phyloP scores from a whole-genome alignment of 2,797 vertebrate species.

The Arnoldichthys spilopterus region DNA sequence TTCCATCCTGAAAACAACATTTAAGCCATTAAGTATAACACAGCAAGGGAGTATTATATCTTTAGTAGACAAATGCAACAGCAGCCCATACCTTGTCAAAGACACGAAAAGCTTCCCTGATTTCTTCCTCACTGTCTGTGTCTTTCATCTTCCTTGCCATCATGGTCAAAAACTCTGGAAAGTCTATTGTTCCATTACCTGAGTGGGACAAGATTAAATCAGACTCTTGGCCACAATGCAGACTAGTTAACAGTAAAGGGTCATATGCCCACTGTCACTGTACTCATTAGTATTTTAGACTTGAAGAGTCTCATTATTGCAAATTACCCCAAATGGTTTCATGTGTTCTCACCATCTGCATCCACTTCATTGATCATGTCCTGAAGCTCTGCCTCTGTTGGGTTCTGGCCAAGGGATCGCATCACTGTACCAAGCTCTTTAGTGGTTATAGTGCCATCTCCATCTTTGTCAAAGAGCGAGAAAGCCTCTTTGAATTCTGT shows the following conservation, averaged over 20 bases:
- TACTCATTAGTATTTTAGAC: neutral
- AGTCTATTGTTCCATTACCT: slow-evolving; percentile 92
- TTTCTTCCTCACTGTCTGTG: slow-evolving; percentile 92
- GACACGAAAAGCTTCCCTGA: slow-evolving; percentile 91
- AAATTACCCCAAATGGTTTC: slow-evolving; percentile 27
- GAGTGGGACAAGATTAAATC: slow-evolving; percentile 18
- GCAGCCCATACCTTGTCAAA: slow-evolving; percentile 84
- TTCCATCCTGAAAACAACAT: slow-evolving; percentile 80
- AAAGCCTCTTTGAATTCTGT: slow-evolving; percentile 88
- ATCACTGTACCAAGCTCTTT: slow-evolving; percentile 88
- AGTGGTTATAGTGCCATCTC: slow-evolving; percentile 85
- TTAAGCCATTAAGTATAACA: neutral
- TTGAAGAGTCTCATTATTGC: neutral
- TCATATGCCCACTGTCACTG: neutral
- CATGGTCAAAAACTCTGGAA: slow-evolving; percentile 92
- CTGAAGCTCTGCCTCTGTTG: slow-evolving; percentile 86
- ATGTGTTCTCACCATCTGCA: slow-evolving; percentile 78
- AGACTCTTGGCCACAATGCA: neutral
- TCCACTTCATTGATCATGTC: slow-evolving; percentile 86
- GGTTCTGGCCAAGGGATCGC: slow-evolving; percentile 89
- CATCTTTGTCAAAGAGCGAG: slow-evolving; percentile 88
- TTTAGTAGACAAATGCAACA: neutral
- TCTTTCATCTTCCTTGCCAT: slow-evolving; percentile 96
- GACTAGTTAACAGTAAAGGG: neutral
- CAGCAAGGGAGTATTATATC: neutral